phyloP scores from a whole-genome alignment of 1,140 invertebrate genomes.

The Pogonomyrmex californicus region DNA sequence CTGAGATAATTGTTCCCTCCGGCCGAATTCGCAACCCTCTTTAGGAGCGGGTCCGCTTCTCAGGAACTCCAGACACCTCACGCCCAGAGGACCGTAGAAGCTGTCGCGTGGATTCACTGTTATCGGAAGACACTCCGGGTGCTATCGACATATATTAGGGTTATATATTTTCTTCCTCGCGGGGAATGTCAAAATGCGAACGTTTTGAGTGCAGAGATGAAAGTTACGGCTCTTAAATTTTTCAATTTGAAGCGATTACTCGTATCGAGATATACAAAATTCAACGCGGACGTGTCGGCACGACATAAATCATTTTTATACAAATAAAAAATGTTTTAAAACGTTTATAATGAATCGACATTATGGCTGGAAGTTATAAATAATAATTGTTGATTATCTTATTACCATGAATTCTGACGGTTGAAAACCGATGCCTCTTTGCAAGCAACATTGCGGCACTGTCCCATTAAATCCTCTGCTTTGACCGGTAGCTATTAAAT shows the following conservation, averaged over 20 bases:
- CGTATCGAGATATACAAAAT: background rate
- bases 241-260: too few species aligned
- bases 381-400: background rate
- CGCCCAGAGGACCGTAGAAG: slow-evolving; percentile 90
- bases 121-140: slow-evolving; percentile 95
- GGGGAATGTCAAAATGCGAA: background rate
- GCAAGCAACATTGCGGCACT: slow-evolving; percentile 92
- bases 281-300: background rate
- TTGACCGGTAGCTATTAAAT: slow-evolving; percentile 83
- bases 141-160: slow-evolving; percentile 84
- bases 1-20: slow-evolving; percentile 92
- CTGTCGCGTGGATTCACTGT: slow-evolving; percentile 90
- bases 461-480: slow-evolving; percentile 92
- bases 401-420: slow-evolving; percentile 89
- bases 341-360: background rate
- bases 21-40: slow-evolving; percentile 91
- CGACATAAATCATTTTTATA: background rate
- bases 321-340: background rate
- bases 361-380: background rate
- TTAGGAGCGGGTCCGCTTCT: slow-evolving; percentile 91
- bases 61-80: slow-evolving; percentile 92
- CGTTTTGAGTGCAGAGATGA: background rate
- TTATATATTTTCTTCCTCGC: background rate
- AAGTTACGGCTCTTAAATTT: background rate
- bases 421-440: slow-evolving; percentile 88